These are phyloP conservation scores for Vulpes ferrilata DNA, from an alignment of 2,113 vertebrate species.

Conservation along the genomic window DNA sequence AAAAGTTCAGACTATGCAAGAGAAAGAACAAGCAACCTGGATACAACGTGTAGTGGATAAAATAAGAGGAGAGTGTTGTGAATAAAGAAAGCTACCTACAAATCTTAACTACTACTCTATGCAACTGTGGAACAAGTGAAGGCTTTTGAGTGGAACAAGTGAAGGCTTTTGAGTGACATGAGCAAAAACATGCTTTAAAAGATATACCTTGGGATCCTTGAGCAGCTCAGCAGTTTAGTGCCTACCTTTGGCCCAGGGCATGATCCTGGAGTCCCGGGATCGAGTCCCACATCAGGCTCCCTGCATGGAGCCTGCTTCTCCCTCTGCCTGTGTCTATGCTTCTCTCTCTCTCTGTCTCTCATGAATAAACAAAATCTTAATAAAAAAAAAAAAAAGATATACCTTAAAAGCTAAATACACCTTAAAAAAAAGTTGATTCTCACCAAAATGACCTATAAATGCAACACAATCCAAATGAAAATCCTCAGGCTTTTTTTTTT, in stretches of 20 bases:
- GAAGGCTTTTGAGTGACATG: not conserved
- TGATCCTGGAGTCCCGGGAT: too few relatives aligned
- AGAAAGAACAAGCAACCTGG: constrained; percentile 5
- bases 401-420: not conserved
- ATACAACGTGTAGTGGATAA: not conserved
- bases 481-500: not conserved
- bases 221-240: too few relatives aligned
- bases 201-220: not conserved
- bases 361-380: too few relatives aligned
- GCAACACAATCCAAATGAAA: not conserved
- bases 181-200: not conserved
- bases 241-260: too few relatives aligned
- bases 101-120: not conserved
- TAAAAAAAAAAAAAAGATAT: not conserved
- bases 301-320: too few relatives aligned
- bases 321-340: too few relatives aligned
- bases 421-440: not conserved
- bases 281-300: too few relatives aligned
- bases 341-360: too few relatives aligned
- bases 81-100: not conserved
- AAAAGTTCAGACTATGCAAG: not conserved
- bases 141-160: not conserved
- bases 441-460: not conserved
- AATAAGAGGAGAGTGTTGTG: not conserved
- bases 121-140: not conserved